Evolutionary conservation across 2,888 invertebrate genomes (phyloP).

Genomic region (Eupithecia tripunctaria): DNA sequence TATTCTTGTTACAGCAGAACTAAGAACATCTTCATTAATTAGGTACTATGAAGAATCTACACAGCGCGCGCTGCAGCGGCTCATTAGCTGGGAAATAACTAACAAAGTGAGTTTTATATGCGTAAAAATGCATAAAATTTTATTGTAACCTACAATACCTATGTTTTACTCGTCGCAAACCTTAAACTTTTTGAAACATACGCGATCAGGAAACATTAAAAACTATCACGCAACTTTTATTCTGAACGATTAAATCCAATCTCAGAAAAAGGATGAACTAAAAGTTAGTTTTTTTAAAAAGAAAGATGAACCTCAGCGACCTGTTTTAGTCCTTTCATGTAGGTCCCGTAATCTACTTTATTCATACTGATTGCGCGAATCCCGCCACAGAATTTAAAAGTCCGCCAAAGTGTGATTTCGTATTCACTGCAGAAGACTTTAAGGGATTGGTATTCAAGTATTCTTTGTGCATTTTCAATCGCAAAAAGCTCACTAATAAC

Average conservation of each 20-base stretch:
- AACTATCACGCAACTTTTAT: not conserved
- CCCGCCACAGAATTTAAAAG: slow-evolving; percentile 28
- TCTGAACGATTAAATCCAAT: not conserved
- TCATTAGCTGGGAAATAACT: not conserved
- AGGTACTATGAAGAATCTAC: not conserved
- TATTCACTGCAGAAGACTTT: slow-evolving; percentile 51
- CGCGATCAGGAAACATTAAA: not conserved
- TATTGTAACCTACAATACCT: not conserved
- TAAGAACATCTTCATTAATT: slow-evolving; percentile 3
- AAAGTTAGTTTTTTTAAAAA: not conserved
- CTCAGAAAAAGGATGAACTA: not conserved
- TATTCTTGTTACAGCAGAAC: slow-evolving; percentile 45
- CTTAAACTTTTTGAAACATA: not conserved
- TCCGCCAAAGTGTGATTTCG: slow-evolving; percentile 43
- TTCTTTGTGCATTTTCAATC: slow-evolving; percentile 51
- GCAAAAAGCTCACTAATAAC: slow-evolving; percentile 50
- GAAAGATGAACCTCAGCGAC: not conserved
- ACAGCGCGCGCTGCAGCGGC: too few relatives aligned
- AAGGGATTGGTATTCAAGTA: slow-evolving; percentile 59
- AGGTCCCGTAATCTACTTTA: slow-evolving; percentile 2
- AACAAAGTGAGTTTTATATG: not conserved
- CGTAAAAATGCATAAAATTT: not conserved
- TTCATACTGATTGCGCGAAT: slow-evolving; percentile 30
- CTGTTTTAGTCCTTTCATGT: not conserved
- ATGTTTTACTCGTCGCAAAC: not conserved